Evolutionary conservation across 2,888 invertebrate genomes (phyloP).

Genomic region (Parascotia fuliginaria): DNA sequence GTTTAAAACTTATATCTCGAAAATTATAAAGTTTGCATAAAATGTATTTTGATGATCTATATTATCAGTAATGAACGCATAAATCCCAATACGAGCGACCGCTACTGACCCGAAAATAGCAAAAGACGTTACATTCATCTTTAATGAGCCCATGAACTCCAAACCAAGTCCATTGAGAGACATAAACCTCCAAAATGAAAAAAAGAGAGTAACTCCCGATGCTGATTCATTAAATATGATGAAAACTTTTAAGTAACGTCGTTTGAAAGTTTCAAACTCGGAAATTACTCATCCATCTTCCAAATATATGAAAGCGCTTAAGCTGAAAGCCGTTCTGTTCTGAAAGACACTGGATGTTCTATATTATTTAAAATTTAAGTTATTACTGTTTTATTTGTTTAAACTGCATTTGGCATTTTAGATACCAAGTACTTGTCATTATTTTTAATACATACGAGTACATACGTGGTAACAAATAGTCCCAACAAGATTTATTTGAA

Average conservation of each 20-base stretch:
- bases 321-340: too few relatives aligned
- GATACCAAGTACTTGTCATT: too few relatives aligned
- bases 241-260: slow-evolving; percentile 57
- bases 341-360: slow-evolving; percentile 3
- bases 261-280: slow-evolving; percentile 52
- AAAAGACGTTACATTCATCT: slow-evolving; percentile 13
- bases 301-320: slow-evolving; percentile 36
- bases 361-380: background rate
- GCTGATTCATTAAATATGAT: slow-evolving; percentile 63
- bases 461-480: too few relatives aligned
- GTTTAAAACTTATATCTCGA: background rate
- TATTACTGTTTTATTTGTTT: too few relatives aligned
- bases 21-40: too few relatives aligned
- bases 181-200: slow-evolving; percentile 51
- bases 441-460: too few relatives aligned
- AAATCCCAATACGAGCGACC: background rate
- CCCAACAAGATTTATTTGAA: too few relatives aligned
- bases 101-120: background rate
- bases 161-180: slow-evolving; percentile 34
- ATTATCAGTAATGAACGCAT: too few relatives aligned
- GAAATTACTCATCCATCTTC: slow-evolving; percentile 59
- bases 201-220: slow-evolving; percentile 46
- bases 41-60: too few relatives aligned
- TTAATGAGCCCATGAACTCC: slow-evolving; percentile 32
- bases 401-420: too few relatives aligned